Conservation (phyloP, 2,888 invertebrate species). For the Lithophane leautieri region DNA sequence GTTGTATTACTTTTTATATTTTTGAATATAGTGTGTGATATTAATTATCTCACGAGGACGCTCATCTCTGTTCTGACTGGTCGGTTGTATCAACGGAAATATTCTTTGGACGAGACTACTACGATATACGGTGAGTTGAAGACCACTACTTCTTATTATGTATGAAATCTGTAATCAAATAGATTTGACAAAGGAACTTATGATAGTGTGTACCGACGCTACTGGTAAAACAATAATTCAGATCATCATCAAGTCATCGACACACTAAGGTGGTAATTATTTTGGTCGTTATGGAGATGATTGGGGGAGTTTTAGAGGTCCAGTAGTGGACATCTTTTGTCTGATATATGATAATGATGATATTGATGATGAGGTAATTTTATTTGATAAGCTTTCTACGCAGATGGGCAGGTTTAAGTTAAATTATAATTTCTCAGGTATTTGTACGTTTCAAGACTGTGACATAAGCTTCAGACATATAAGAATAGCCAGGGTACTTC, state of each 20-base stretch:
- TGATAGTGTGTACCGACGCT: neutral
- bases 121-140: slow-evolving; percentile 92
- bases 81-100: slow-evolving; percentile 91
- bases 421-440: slow-evolving; percentile 69
- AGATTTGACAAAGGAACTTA: neutral
- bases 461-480: slow-evolving; percentile 76
- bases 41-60: slow-evolving; percentile 94
- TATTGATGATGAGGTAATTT: neutral
- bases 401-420: neutral
- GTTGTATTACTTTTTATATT: slow-evolving; percentile 79
- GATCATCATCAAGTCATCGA: neutral
- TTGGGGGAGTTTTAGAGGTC: neutral
- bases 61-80: slow-evolving; percentile 92
- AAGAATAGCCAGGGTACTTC: slow-evolving; percentile 78
- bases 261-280: neutral
- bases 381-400: neutral
- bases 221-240: neutral
- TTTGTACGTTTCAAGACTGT: slow-evolving; percentile 85
- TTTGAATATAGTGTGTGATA: slow-evolving; percentile 92
- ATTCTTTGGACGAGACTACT: slow-evolving; percentile 92
- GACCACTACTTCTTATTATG: neutral
- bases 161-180: neutral
- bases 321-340: neutral
- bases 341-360: neutral
- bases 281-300: neutral